A percentile compares a stretch with the other conserved stretches of the same genome.
phyloP scores from a whole-genome alignment of 2,888 invertebrate genomes.

The Catocala fraxini region DNA sequence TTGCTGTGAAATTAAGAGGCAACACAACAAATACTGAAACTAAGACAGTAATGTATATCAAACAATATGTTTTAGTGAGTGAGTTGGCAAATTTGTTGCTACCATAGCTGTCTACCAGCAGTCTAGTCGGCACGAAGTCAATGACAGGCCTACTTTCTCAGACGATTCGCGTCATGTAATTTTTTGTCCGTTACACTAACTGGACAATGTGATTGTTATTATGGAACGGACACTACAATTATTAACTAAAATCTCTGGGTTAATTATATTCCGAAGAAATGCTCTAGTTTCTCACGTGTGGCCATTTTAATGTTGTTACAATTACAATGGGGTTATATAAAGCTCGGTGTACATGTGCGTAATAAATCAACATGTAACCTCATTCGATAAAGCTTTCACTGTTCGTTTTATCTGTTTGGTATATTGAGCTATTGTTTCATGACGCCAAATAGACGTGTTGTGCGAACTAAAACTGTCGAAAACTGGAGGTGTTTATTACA shows the following conservation, averaged over 20 bases:
- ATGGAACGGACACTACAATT: constrained; percentile 70
- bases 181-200: constrained; percentile 76
- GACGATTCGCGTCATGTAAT: constrained; percentile 67
- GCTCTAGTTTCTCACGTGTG: constrained; percentile 57
- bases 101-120: constrained; percentile 68
- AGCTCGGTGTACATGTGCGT: constrained; percentile 25
- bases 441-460: not conserved
- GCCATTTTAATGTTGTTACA: constrained; percentile 12
- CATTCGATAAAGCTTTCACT: constrained; percentile 31
- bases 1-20: constrained; percentile 6
- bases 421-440: constrained; percentile 27
- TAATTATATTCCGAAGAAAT: constrained; percentile 64
- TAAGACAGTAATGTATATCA: constrained; percentile 46
- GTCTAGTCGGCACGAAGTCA: constrained; percentile 78
- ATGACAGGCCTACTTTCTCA: constrained; percentile 82
- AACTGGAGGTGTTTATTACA: too few species aligned
- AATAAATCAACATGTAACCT: constrained; percentile 31
- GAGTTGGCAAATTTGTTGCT: constrained; percentile 25
- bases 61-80: constrained; percentile 3
- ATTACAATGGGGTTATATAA: constrained; percentile 30
- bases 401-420: constrained; percentile 26
- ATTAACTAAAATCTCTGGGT: constrained; percentile 54
- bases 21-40: not conserved
- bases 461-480: too few species aligned
- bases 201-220: constrained; percentile 74